Evolutionary conservation across 2,113 vertebrate species (phyloP).

Genomic region (Anhinga rufa): DNA sequence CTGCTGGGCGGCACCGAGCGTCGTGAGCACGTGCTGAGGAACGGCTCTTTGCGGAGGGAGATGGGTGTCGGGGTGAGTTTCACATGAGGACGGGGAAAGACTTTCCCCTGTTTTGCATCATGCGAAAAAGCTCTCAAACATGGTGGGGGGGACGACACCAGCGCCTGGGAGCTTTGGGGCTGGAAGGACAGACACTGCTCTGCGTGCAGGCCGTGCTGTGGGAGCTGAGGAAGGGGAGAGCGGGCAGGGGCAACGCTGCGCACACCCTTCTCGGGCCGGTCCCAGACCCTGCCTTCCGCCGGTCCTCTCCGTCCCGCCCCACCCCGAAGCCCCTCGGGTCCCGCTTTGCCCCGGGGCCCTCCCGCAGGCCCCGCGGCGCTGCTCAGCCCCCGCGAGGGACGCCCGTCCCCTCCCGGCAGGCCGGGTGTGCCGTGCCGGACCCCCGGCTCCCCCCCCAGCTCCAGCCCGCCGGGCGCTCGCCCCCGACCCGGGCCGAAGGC

Average conservation of each 20-base stretch:
- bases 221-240: accelerated
- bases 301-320: too few relatives aligned
- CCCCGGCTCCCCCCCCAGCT: neutral
- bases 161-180: neutral
- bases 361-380: neutral
- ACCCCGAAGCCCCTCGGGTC: too few relatives aligned
- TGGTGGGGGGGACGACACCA: too few relatives aligned
- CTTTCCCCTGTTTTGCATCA: neutral
- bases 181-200: accelerated
- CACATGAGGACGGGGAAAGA: neutral
- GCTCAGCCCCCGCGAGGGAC: neutral
- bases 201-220: neutral
- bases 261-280: too few relatives aligned
- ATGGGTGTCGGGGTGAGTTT: neutral
- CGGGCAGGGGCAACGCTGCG: too few relatives aligned
- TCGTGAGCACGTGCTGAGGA: accelerated
- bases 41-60: neutral
- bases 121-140: accelerated
- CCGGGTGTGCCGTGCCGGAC: too few relatives aligned
- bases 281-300: too few relatives aligned
- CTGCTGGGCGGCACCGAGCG: accelerated
- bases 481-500: too few relatives aligned
- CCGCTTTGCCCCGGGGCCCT: neutral
- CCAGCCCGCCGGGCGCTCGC: neutral
- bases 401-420: neutral